phyloP scores from a whole-genome alignment of 1,140 invertebrate genomes.

The Drosophila pruinosa region DNA sequence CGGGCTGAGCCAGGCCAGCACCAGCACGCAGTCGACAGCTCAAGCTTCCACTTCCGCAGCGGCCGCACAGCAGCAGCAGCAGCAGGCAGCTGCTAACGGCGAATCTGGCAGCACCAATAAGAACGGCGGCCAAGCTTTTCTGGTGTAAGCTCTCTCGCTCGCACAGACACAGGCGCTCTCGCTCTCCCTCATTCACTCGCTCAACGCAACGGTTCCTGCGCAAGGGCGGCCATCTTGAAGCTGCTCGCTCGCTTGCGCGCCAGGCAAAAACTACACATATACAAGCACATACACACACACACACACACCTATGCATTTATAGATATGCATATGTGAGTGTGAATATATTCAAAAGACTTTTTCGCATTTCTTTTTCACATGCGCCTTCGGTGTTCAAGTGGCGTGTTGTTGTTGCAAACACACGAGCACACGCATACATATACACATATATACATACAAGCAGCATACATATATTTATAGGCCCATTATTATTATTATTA shows the following conservation, averaged over 20 bases:
- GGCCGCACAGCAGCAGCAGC: conserved; percentile 61
- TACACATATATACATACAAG: conserved; percentile 16
- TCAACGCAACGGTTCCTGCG: conserved; percentile 51
- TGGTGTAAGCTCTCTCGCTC: conserved; percentile 64
- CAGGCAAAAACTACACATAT: conserved; percentile 9
- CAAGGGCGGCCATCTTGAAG: conserved; percentile 73
- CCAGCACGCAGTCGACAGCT: conserved; percentile 76
- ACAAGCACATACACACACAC: conserved; percentile 22
- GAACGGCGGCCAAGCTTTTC: conserved; percentile 71
- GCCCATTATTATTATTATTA: conserved; percentile 43
- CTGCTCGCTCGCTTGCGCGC: conserved; percentile 54
- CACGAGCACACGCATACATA: conserved; percentile 32
- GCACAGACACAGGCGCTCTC: no score
- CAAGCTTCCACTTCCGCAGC: conserved; percentile 77
- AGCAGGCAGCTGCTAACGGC: conserved; percentile 42
- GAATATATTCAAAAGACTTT: conserved; percentile 66
- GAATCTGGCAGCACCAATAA: conserved; percentile 57
- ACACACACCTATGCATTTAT: conserved; percentile 12
- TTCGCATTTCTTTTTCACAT: conserved; percentile 65
- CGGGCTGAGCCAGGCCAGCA: conserved; percentile 76
- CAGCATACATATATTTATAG: conserved; percentile 45
- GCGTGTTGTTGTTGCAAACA: conserved; percentile 36
- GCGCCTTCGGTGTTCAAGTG: conserved; percentile 68
- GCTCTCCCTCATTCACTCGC: conserved; percentile 21
- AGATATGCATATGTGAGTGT: conserved; percentile 2